Conservation (phyloP, 92 coral and sea anemone genomes). For the Phymanthus crucifer region DNA sequence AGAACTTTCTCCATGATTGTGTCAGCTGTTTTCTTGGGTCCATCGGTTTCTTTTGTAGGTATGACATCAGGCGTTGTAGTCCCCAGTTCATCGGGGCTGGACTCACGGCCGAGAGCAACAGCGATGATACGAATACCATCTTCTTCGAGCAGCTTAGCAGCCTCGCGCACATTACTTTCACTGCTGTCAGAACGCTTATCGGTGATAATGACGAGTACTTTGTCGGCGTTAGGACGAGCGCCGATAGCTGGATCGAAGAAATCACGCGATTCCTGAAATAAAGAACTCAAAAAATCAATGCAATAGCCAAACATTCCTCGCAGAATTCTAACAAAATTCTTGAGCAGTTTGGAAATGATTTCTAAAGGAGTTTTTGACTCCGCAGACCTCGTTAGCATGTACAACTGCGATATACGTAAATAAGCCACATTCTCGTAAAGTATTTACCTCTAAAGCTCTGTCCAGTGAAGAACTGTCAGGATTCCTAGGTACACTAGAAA, state of each 20-base stretch:
- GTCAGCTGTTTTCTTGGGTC: constrained; percentile 50
- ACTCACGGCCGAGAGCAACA: constrained; percentile 74
- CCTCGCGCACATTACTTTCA: constrained; percentile 26
- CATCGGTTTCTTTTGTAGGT: constrained; percentile 42
- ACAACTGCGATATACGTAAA: too few relatives aligned
- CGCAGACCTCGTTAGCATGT: too few relatives aligned
- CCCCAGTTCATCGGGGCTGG: constrained; percentile 55
- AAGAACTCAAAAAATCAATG: not conserved
- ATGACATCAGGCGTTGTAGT: constrained; percentile 33
- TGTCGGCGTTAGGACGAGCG: constrained; percentile 71
- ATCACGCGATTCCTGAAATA: constrained; percentile 32
- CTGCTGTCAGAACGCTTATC: constrained; percentile 70
- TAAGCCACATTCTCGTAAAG: not conserved
- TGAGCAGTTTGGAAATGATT: too few relatives aligned
- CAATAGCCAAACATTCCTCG: too few relatives aligned
- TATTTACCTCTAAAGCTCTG: constrained; percentile 31
- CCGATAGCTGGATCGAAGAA: constrained; percentile 36
- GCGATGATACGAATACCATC: constrained; percentile 75
- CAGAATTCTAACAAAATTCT: too few relatives aligned
- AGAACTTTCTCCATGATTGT: constrained; percentile 43
- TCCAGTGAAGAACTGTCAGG: constrained; percentile 47
- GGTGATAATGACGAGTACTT: constrained; percentile 71
- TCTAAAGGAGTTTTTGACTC: too few relatives aligned
- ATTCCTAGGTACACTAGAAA: constrained; percentile 7
- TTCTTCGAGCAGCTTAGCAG: constrained; percentile 51